A percentile compares a stretch with the other conserved stretches of the same genome.
Conservation (phyloP, 2,113 vertebrate species). For the Oreochromis aureus region DNA sequence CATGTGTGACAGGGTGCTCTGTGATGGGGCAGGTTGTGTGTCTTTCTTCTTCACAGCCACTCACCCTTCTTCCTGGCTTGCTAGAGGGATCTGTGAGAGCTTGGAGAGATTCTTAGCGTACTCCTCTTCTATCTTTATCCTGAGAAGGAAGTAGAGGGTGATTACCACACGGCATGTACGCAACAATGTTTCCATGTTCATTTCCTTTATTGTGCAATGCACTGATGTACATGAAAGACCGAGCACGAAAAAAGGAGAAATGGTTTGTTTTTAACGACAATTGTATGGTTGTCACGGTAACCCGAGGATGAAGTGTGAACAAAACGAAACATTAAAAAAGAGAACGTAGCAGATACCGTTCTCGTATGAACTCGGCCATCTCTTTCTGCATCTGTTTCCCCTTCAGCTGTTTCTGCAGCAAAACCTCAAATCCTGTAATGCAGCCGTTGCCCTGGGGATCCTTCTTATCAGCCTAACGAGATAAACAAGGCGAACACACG, state of each 20-base stretch:
- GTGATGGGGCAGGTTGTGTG: background rate
- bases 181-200: constrained; percentile 3
- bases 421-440: constrained; percentile 90
- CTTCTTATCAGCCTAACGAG: constrained; percentile 84
- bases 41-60: constrained; percentile 34
- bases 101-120: constrained; percentile 96
- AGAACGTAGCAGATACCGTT: constrained; percentile 75
- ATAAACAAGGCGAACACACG: constrained; percentile 14
- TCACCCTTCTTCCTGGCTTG: constrained; percentile 95
- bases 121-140: constrained; percentile 99
- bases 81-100: constrained; percentile 92
- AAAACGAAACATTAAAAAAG: background rate
- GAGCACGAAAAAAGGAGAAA: constrained; percentile 3
- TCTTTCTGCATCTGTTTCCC: constrained; percentile 99
- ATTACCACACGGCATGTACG: constrained; percentile 30
- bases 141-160: constrained; percentile 53
- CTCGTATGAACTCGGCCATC: constrained; percentile 95
- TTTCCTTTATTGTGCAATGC: constrained; percentile 37
- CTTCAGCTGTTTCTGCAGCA: constrained; percentile 96
- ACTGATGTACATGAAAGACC: background rate
- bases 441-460: constrained; percentile 86
- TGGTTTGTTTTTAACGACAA: background rate
- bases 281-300: constrained; percentile 40
- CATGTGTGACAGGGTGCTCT: background rate
- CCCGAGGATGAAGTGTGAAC: background rate